Percentiles rank a stretch among this genome's conserved stretches.
Conservation (phyloP, 92 coral and sea anemone genomes). For the Anthopleura xanthogrammica region DNA sequence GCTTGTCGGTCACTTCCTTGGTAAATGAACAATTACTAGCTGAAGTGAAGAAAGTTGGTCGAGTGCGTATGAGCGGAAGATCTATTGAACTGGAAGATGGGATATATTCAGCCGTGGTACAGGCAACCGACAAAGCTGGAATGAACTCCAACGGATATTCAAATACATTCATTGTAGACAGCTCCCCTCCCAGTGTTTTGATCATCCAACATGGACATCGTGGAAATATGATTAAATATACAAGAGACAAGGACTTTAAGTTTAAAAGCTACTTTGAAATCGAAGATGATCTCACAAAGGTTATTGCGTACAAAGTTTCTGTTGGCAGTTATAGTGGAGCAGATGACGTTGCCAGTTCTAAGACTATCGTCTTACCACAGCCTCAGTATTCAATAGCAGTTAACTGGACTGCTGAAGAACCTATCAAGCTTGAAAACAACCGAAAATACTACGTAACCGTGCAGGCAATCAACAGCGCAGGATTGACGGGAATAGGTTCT, state of each 20-base stretch:
- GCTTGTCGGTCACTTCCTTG: slow-evolving; percentile 62
- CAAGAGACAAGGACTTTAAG: slow-evolving; percentile 11
- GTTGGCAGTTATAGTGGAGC: slow-evolving; percentile 73
- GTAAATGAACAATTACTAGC: slow-evolving; percentile 39
- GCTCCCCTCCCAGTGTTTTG: slow-evolving; percentile 59
- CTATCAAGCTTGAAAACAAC: slow-evolving; percentile 37
- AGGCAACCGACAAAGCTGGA: slow-evolving; percentile 80
- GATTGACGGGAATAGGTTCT: slow-evolving; percentile 43
- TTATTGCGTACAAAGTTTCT: slow-evolving; percentile 54
- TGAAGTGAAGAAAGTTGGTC: slow-evolving; percentile 56
- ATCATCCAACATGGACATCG: slow-evolving; percentile 67
- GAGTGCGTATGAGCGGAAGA: slow-evolving; percentile 59
- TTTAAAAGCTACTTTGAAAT: slow-evolving; percentile 64
- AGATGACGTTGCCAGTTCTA: slow-evolving; percentile 60
- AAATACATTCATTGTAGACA: slow-evolving; percentile 68
- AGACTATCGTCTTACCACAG: slow-evolving; percentile 5
- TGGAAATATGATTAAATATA: slow-evolving; percentile 34
- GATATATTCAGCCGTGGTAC: slow-evolving; percentile 62
- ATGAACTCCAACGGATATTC: slow-evolving; percentile 48
- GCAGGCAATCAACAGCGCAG: slow-evolving; percentile 60
- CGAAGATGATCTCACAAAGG: slow-evolving; percentile 57
- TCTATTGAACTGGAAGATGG: slow-evolving; percentile 67
- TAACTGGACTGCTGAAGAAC: slow-evolving; percentile 62
- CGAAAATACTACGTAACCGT: slow-evolving; percentile 67
- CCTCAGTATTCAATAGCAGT: slow-evolving; percentile 22